phyloP scores from a whole-genome alignment of 2,797 vertebrate genomes.

The Botia almorhae region DNA sequence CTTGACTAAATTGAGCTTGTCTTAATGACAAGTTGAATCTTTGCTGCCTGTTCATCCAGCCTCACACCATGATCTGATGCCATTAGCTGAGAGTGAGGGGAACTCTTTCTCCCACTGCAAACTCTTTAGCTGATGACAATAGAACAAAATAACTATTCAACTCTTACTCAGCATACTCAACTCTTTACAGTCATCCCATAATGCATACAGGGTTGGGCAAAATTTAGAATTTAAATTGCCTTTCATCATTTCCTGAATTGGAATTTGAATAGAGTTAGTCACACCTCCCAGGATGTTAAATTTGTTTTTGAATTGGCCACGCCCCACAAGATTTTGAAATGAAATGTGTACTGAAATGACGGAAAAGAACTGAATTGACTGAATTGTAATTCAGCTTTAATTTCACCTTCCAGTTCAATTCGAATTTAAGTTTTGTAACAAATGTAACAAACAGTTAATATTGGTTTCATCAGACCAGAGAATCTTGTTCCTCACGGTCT shows the following conservation, averaged over 20 bases:
- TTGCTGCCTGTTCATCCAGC: slow-evolving; percentile 14
- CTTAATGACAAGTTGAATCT: slow-evolving; percentile 47
- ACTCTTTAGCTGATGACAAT: slow-evolving; percentile 16
- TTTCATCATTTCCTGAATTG: not conserved
- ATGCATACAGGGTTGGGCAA: not conserved
- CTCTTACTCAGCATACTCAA: too few relatives aligned
- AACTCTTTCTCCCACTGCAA: slow-evolving; percentile 18
- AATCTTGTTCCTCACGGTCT: too few relatives aligned
- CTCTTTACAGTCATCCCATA: too few relatives aligned
- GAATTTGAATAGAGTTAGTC: not conserved
- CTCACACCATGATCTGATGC: slow-evolving; percentile 22
- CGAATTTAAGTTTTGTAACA: not conserved
- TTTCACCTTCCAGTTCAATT: too few relatives aligned
- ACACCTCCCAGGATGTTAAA: not conserved
- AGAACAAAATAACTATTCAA: not conserved
- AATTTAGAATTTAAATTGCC: not conserved
- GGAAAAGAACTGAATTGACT: too few relatives aligned
- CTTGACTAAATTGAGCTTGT: slow-evolving; percentile 37
- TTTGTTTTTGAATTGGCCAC: too few relatives aligned
- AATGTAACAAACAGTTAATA: not conserved
- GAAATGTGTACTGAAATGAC: not conserved
- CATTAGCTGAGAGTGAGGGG: slow-evolving; percentile 13
- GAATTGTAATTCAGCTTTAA: too few relatives aligned
- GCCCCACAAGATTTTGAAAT: not conserved
- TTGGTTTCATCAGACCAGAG: too few relatives aligned